Evolutionary conservation across 2,888 invertebrate species (phyloP), one percentile per base, ranked within the genome.

Genomic region (Octonoba sinensis): DNA sequence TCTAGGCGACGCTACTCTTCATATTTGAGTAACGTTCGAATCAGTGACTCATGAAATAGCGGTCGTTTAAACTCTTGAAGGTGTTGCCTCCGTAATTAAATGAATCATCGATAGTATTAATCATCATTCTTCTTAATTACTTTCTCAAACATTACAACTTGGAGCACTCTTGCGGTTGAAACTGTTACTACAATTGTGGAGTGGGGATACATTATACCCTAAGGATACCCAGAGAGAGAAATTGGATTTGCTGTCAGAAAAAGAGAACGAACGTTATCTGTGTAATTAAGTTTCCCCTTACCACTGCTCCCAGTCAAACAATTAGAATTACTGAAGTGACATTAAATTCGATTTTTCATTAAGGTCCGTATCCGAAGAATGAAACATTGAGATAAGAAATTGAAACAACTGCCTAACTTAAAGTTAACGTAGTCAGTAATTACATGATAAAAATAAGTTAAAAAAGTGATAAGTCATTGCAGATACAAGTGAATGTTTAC

Each of bases 1-100:
- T 36, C 36, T 11, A 36, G 36, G 36, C 36, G 36, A 36, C 3
- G 36, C 11, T 36, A 36, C 36, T 36, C 36, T 36, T 62, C 51
- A 59, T 70, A 59, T 59, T 46, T 57, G 59, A 22, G 46, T 51
- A 54, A 49, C 49, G 51, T 59, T 59, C 70, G n/a, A 54, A 51
- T 69, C 24, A 20, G 36, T 16, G 70, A 70, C 18, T 47, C 72
- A 72, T 72, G 49, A 54, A 73, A 73, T 64, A 73, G 46, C 67
- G 66, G 69, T 75, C 66, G 69, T 75, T 75, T 69, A 60, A 75
- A 36, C 60, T 66, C 67, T 75, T 67, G 75, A 75, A 75, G 75
- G 75, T 75, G 75, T 75, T 60, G 69, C 51, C 60, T 60, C 18
- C 15, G 59, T 75, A 75, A 75, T 75, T 75, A 75, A 75, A 69